These are phyloP conservation scores for Cyprinella venusta DNA, from an alignment of 2,797 vertebrate genomes.

Conservation along the genomic window DNA sequence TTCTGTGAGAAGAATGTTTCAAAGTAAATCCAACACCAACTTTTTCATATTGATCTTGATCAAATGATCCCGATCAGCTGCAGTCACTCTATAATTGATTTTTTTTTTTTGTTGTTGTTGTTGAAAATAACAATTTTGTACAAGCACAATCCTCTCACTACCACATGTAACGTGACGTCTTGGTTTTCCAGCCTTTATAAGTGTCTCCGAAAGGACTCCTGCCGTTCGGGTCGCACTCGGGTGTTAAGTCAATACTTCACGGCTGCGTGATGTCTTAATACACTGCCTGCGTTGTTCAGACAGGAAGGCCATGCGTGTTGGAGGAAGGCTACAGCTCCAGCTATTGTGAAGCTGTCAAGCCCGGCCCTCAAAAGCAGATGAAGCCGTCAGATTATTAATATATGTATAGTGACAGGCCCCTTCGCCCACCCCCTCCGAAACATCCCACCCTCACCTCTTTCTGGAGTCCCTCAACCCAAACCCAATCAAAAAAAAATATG, in stretches of 20 bases:
- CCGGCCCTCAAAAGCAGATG: slow-evolving; percentile 83
- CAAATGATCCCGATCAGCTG: not conserved
- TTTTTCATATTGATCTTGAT: not conserved
- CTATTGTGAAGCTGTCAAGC: slow-evolving; percentile 84
- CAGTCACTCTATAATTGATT: not conserved
- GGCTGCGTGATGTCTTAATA: slow-evolving; percentile 84
- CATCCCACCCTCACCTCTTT: slow-evolving; percentile 65
- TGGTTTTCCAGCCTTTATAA: slow-evolving; percentile 73
- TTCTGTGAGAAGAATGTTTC: not conserved
- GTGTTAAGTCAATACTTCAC: slow-evolving; percentile 81
- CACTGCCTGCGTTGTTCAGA: slow-evolving; percentile 71
- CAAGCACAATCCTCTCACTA: slow-evolving; percentile 1
- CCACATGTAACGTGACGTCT: slow-evolving; percentile 56
- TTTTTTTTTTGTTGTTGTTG: no score
- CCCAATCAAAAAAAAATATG: slow-evolving; percentile 71
- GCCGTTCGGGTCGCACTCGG: slow-evolving; percentile 76
- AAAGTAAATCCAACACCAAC: not conserved
- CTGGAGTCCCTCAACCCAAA: slow-evolving; percentile 67
- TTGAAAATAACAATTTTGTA: slow-evolving; percentile 4
- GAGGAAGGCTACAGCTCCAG: slow-evolving; percentile 77
- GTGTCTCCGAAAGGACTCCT: slow-evolving; percentile 69
- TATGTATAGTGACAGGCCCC: slow-evolving; percentile 81
- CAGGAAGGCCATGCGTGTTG: slow-evolving; percentile 75
- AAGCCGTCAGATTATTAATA: slow-evolving; percentile 89
- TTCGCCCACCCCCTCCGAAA: slow-evolving; percentile 64